A percentile compares a stretch with the other conserved stretches of the same genome.
Evolutionary conservation across 2,113 vertebrate genomes (phyloP).

Genomic region (Electrona antarctica): DNA sequence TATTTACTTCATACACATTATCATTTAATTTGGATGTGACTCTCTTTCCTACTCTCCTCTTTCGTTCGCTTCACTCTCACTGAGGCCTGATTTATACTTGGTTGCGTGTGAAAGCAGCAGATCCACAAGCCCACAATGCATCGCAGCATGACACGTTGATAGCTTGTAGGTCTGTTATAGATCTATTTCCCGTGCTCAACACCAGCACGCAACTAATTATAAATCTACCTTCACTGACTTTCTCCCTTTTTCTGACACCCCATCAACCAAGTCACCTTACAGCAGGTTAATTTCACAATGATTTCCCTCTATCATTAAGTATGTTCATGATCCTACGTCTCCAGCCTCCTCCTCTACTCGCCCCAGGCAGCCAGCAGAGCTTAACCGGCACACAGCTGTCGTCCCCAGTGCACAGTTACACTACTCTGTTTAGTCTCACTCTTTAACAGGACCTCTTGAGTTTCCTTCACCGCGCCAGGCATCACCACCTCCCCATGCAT

Average conservation of each 20-base stretch:
- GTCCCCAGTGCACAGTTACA: slow-evolving; percentile 69
- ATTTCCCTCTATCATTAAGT: slow-evolving; percentile 54
- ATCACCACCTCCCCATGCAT: slow-evolving; percentile 43
- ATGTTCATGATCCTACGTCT: slow-evolving; percentile 39
- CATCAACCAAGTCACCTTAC: slow-evolving; percentile 12
- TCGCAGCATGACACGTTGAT: no score
- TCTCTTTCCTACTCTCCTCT: background rate
- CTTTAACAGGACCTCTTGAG: slow-evolving; percentile 72
- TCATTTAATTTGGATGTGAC: background rate
- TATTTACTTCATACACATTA: slow-evolving; percentile 9
- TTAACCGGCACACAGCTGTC: slow-evolving; percentile 66
- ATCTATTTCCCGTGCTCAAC: background rate
- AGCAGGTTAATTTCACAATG: slow-evolving; percentile 35
- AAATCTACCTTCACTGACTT: slow-evolving; percentile 1
- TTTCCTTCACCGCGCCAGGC: slow-evolving; percentile 62
- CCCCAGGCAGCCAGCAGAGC: slow-evolving; percentile 46
- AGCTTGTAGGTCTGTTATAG: no score
- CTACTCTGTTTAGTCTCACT: slow-evolving; percentile 73
- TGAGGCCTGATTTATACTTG: no score
- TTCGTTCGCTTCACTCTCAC: background rate
- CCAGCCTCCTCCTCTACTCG: slow-evolving; percentile 24
- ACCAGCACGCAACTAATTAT: background rate
- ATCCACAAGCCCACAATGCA: no score
- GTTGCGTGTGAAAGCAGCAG: no score
- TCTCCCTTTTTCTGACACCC: slow-evolving; percentile 23